Base-by-base conservation (phyloP, 1,140 invertebrate genomes). In the Trichonephila clavipes region DNA sequence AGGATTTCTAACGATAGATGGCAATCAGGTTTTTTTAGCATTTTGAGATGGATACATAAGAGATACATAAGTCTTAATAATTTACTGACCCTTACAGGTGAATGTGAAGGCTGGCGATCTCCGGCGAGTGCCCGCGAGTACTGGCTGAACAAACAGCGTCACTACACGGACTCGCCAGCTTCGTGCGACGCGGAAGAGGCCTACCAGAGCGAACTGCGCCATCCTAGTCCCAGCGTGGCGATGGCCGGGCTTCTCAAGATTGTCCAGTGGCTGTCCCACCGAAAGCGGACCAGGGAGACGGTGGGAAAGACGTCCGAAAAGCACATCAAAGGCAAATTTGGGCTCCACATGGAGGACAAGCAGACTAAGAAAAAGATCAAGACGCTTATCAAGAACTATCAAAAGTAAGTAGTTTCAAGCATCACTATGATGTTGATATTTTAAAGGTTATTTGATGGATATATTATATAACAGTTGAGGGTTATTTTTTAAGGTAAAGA, bases 211-310 rank as follows among this genome's bases (percentile, higher is more conserved):
- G 87, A 93, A 18, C 12, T 92, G 18, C n/a, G 40, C 10, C 85
- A 66, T 5, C 72, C 88, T 4, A 90, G 90, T 7, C 87, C 91
- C 2, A 82, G 90, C 6, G 86, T 59, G 4, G 90, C 94, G 12
- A 91, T 94, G 89, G 94, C 94, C 0, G 94, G 94, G 0, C 69
- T 94, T 0, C 58, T 94, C 16, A 94, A 94, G 44, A 91, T 94
- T 12, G 94, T 94, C 0, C 94, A 94, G 6, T 94, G 94, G 94
- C 66, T 94, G 21, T 83, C 85, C 5, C 92, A 94, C 12, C 51
- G 89, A 18, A 87, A 87, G 51, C 59, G 89, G 14, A 90, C 69
- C 18, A 58, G 88, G 18, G 88, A 88, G 12, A 64, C 19, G 1
- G 40, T 88, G 19, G 64, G 86, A 18, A 90, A 77, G 40, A 92